Base-by-base conservation (phyloP, 1,140 invertebrate species). In the Oncopeltus fasciatus region DNA sequence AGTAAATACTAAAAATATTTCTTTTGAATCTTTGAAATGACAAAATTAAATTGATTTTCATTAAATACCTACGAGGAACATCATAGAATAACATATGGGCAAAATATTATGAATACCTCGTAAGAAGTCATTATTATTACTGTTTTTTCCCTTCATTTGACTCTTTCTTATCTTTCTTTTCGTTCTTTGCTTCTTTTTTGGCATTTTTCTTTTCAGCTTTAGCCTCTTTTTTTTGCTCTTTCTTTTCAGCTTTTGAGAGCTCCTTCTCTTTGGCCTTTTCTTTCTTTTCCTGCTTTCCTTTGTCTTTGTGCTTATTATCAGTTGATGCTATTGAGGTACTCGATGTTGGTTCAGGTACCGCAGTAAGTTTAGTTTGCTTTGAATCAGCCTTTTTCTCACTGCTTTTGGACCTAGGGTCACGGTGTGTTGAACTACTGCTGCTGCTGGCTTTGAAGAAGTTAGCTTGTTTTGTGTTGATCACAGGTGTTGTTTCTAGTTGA, bases 401-500 rank as follows among this genome's bases (percentile, higher is more conserved):
- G 33, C 29, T 43, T 38, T 31, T 62, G 33, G 60, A 33, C 8
- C 49, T 53, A 3, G 21, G 12, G 21, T 20, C 20, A 12, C 18
- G 47, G 46, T 14, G 49, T 31, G 20, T 60, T 21, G 44, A 24
- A 43, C 18, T 8, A 33, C 47, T 47, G 38, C 43, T 58, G 29
- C 58, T 58, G 44, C 43, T 58, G 53, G 18, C 47, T 18, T 49
- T n/a, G 33, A 46, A 59, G 49, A 60, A 60, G 24, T 43, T 56
- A 11, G 59, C 57, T 2, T 29, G 53, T 18, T 64, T 65, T 33
- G 57, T 65, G 46, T 46, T 64, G 4, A 46, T 44, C 20, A 49
- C 44, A 5, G 62, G 62, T 18, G 58, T 64, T 27, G 67, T 65
- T 27, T 86, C 84, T 69, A 87, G 69, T 67, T 87, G 85, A 1